phyloP scores from a whole-genome alignment of 1,140 invertebrate species.

The Carcinoscorpius rotundicauda region DNA sequence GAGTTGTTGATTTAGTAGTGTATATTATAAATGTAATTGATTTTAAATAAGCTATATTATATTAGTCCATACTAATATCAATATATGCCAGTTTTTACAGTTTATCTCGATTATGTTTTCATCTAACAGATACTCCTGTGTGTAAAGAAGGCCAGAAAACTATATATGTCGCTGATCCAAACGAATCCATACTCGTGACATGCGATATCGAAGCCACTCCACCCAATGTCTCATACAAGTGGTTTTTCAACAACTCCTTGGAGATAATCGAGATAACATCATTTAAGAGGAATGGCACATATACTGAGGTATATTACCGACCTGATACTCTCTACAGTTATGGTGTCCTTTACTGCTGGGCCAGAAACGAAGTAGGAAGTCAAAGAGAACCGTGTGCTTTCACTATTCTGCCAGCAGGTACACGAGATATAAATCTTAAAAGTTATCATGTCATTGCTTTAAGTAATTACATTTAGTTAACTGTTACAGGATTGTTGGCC shows the following conservation, averaged over 20 bases:
- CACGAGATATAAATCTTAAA: background rate
- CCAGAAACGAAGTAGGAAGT: slow-evolving; percentile 62
- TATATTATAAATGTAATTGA: too few species aligned
- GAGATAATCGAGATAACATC: slow-evolving; percentile 20
- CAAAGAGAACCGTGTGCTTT: slow-evolving; percentile 67
- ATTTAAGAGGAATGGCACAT: slow-evolving; percentile 2
- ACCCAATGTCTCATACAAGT: slow-evolving; percentile 20
- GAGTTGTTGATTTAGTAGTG: too few species aligned
- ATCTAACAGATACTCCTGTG: slow-evolving; percentile 61
- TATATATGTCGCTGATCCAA: slow-evolving; percentile 75
- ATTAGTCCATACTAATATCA: too few species aligned
- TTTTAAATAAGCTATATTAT: too few species aligned
- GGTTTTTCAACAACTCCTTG: slow-evolving; percentile 56
- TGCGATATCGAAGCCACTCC: slow-evolving; percentile 43
- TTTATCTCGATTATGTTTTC: too few species aligned
- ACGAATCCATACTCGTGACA: slow-evolving; percentile 72
- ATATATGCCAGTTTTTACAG: too few species aligned
- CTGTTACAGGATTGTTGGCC: too few species aligned
- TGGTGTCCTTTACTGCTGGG: slow-evolving; percentile 72
- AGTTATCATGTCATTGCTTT: slow-evolving; percentile 20
- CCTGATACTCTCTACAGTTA: slow-evolving; percentile 58
- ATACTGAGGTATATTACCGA: slow-evolving; percentile 17
- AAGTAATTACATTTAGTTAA: too few species aligned
- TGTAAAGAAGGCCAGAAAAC: slow-evolving; percentile 54
- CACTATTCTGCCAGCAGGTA: slow-evolving; percentile 65